A percentile compares a stretch with the other conserved stretches of the same genome.
These are phyloP conservation scores for Vesta saturnalis DNA, from an alignment of 2,888 invertebrate species.

Conservation along the genomic window DNA sequence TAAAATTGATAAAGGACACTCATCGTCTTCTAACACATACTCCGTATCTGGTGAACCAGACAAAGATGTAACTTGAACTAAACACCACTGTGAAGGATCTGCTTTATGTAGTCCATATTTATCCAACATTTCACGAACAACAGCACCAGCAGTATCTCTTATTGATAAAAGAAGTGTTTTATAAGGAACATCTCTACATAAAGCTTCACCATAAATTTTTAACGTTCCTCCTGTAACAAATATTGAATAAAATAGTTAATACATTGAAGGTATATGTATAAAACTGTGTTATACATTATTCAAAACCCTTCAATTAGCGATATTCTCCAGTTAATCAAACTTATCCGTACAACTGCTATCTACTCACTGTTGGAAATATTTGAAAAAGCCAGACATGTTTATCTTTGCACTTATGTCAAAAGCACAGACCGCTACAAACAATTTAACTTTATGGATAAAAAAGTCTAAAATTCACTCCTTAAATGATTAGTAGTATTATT, in stretches of 20 bases:
- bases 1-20: slow-evolving; percentile 94
- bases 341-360: too few relatives aligned
- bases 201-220: slow-evolving; percentile 95
- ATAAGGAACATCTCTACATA: slow-evolving; percentile 97
- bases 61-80: slow-evolving; percentile 83
- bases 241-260: not conserved
- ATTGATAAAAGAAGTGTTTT: slow-evolving; percentile 95
- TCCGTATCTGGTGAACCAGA: slow-evolving; percentile 76
- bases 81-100: slow-evolving; percentile 91
- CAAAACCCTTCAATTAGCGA: too few relatives aligned
- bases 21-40: slow-evolving; percentile 95
- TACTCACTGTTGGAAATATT: too few relatives aligned
- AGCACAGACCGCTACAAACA: too few relatives aligned
- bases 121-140: slow-evolving; percentile 95
- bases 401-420: too few relatives aligned
- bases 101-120: slow-evolving; percentile 95
- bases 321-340: too few relatives aligned
- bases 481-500: too few relatives aligned
- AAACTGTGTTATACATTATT: too few relatives aligned
- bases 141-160: slow-evolving; percentile 90
- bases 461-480: too few relatives aligned
- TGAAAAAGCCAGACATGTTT: too few relatives aligned
- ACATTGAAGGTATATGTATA: not conserved
- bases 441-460: too few relatives aligned
- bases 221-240: slow-evolving; percentile 76